Evolutionary conservation across 2,113 vertebrate species (phyloP).

Genomic region (Lathamus discolor): DNA sequence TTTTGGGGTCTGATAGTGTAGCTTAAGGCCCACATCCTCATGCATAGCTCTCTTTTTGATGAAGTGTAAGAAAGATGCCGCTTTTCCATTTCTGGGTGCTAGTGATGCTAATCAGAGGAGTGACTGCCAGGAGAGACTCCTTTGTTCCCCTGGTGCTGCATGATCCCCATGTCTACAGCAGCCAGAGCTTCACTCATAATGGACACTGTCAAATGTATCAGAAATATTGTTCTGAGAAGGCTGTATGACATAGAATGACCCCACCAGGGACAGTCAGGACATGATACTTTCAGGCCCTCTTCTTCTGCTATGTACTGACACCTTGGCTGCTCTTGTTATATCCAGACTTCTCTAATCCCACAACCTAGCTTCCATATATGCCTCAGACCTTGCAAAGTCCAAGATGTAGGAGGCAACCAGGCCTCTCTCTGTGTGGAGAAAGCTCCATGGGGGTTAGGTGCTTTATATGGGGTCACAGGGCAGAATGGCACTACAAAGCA

Average conservation of each 20-base stretch:
- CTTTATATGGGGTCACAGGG: not conserved
- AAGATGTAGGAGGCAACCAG: not conserved
- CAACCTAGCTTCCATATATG: not conserved
- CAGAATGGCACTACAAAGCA: not conserved
- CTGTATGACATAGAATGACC: not conserved
- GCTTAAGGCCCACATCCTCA: not conserved
- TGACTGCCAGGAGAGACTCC: not conserved
- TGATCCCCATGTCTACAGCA: not conserved
- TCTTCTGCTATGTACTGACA: not conserved
- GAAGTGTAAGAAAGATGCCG: not conserved
- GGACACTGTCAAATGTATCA: not conserved
- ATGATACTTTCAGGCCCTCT: rapidly evolving
- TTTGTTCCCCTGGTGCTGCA: not conserved
- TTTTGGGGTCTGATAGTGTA: not conserved
- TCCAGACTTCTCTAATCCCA: not conserved
- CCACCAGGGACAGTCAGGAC: not conserved
- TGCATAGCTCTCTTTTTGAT: not conserved
- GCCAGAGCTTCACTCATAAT: not conserved
- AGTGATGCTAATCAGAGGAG: not conserved
- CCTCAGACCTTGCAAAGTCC: not conserved
- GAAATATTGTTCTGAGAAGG: not conserved
- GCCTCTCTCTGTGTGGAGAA: not conserved
- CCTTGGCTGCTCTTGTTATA: not conserved
- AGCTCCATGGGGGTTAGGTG: not conserved
- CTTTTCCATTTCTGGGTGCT: not conserved